Evolutionary conservation across 92 coral and sea anemone species (phyloP).

Genomic region (Meandrina meandrites): DNA sequence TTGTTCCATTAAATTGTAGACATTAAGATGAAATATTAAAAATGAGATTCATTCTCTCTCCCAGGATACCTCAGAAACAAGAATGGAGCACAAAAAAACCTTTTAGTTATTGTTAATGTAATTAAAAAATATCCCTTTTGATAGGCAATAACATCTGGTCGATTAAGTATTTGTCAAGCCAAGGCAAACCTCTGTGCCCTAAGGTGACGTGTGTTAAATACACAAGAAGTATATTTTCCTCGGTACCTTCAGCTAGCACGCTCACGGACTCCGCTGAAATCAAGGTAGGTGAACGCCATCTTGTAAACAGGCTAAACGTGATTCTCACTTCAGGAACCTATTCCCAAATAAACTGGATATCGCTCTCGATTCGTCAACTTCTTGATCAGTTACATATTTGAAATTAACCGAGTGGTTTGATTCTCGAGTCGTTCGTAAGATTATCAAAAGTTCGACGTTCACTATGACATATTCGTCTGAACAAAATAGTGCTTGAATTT

Average conservation of each 20-base stretch:
- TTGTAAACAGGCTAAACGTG: not conserved
- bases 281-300: slow-evolving; percentile 4
- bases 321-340: not conserved
- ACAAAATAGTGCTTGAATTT: not conserved
- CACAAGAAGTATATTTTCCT: not conserved
- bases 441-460: not conserved
- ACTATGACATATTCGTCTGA: not conserved
- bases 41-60: not conserved
- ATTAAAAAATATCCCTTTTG: slow-evolving; percentile 10
- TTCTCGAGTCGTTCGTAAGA: not conserved
- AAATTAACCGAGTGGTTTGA: not conserved
- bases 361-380: not conserved
- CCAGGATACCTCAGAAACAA: not conserved
- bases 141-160: slow-evolving; percentile 19
- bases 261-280: not conserved
- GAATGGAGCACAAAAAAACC: not conserved
- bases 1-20: slow-evolving; percentile 20
- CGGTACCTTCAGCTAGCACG: not conserved
- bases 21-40: not conserved
- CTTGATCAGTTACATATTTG: not conserved
- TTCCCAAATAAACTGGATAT: not conserved
- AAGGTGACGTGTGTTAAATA: slow-evolving; percentile 3
- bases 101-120: not conserved
- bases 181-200: slow-evolving; percentile 12
- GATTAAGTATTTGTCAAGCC: not conserved